A percentile compares a stretch with the other conserved stretches of the same genome.
These are phyloP conservation scores for human (Homo sapiens) DNA, from an alignment of 2,113 vertebrate species.

Conservation along the genomic window GRCh38 chr2:167104501-167105000, in stretches of 20 bases:
- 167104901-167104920: neutral
- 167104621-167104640: neutral
- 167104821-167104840: neutral
- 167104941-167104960: neutral
- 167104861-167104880: neutral
- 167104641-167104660: neutral
- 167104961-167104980: neutral
- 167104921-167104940: neutral
- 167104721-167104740: neutral
- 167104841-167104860: neutral
- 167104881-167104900: neutral
- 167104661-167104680: neutral
- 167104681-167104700: slow-evolving; percentile 1
- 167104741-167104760: neutral
- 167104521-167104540: neutral
- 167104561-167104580: slow-evolving; percentile 20
- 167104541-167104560: neutral
- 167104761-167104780: neutral
- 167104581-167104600: neutral
- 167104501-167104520: slow-evolving; percentile 8
- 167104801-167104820: neutral
- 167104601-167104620: neutral
- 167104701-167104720: neutral
- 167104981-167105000: neutral
- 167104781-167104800: neutral